These are phyloP conservation scores for Griposia aprilina DNA, from an alignment of 2,888 invertebrate genomes.

Conservation along the genomic window DNA sequence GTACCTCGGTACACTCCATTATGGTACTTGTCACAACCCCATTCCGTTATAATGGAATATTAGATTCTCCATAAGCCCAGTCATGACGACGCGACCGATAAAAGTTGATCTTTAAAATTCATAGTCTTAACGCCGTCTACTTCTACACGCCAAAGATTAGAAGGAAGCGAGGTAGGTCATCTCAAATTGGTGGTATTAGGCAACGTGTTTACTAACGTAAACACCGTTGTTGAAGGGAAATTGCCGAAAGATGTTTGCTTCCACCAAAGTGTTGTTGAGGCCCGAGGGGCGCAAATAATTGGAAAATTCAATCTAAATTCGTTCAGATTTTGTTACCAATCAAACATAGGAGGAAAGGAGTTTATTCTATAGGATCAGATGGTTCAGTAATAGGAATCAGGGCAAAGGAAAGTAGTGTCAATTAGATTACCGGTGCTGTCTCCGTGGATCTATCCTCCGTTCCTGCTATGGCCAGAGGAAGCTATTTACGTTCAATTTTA, in stretches of 20 bases:
- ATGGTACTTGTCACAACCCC: conserved; percentile 78
- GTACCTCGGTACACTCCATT: conserved; percentile 76
- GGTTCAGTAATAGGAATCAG: conserved; percentile 50
- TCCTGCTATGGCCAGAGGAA: conserved; percentile 16
- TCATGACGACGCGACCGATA: conserved; percentile 77
- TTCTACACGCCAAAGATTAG: conserved; percentile 41
- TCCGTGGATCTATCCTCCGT: conserved; percentile 21
- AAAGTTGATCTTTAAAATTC: conserved; percentile 79
- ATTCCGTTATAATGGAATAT: conserved; percentile 86
- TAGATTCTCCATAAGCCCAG: conserved; percentile 84
- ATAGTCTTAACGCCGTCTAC: conserved; percentile 52
- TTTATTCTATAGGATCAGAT: conserved; percentile 59
- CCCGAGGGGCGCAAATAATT: conserved; percentile 75
- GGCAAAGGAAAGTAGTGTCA: conserved; percentile 45
- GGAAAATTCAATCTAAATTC: conserved; percentile 80
- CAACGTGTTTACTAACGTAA: conserved; percentile 80
- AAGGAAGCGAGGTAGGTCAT: conserved; percentile 67
- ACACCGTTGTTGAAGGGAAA: conserved; percentile 78
- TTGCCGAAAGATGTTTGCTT: conserved; percentile 81
- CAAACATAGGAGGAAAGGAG: conserved; percentile 50
- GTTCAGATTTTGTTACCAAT: conserved; percentile 71
- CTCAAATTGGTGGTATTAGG: conserved; percentile 69
- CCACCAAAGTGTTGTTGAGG: conserved; percentile 74
- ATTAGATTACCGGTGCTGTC: conserved; percentile 62
- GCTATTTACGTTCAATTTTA: conserved; percentile 46